A percentile compares a stretch with the other conserved stretches of the same genome.
These are phyloP conservation scores for Ochlodes sylvanus DNA, from an alignment of 2,888 invertebrate species.

Conservation along the genomic window DNA sequence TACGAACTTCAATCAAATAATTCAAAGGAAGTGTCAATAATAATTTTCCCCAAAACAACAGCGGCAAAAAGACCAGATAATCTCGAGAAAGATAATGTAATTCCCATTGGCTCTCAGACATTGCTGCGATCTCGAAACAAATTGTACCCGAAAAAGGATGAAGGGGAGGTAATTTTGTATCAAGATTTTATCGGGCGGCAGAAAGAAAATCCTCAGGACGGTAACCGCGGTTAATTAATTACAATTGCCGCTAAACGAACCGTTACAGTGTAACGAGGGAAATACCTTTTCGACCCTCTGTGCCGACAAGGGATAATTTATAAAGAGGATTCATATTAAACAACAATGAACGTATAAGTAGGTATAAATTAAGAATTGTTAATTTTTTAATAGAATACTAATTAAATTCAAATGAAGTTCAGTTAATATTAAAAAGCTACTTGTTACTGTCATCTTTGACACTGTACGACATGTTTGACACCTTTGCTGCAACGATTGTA, in stretches of 20 bases:
- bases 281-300: slow-evolving; percentile 27
- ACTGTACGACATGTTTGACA: too few relatives aligned
- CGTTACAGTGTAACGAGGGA: slow-evolving; percentile 44
- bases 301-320: slow-evolving; percentile 24
- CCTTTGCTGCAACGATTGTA: too few relatives aligned
- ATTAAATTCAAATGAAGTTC: too few relatives aligned
- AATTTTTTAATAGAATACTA: too few relatives aligned
- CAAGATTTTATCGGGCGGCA: slow-evolving; percentile 51
- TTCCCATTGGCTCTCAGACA: slow-evolving; percentile 21
- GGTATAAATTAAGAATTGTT: too few relatives aligned
- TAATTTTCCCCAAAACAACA: slow-evolving; percentile 23
- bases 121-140: slow-evolving; percentile 23
- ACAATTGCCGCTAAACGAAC: slow-evolving; percentile 62
- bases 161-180: slow-evolving; percentile 37
- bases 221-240: slow-evolving; percentile 60
- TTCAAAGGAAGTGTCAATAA: slow-evolving; percentile 14
- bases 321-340: slow-evolving; percentile 12
- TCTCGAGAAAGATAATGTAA: slow-evolving; percentile 29
- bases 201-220: slow-evolving; percentile 48
- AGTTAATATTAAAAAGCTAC: too few relatives aligned
- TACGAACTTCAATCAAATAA: slow-evolving; percentile 23
- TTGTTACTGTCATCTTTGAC: too few relatives aligned
- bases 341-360: background rate
- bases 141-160: slow-evolving; percentile 25
- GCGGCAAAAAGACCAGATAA: slow-evolving; percentile 22